Base-by-base conservation (phyloP, 2,888 invertebrate genomes). In the Phanerotoma sp. region DNA sequence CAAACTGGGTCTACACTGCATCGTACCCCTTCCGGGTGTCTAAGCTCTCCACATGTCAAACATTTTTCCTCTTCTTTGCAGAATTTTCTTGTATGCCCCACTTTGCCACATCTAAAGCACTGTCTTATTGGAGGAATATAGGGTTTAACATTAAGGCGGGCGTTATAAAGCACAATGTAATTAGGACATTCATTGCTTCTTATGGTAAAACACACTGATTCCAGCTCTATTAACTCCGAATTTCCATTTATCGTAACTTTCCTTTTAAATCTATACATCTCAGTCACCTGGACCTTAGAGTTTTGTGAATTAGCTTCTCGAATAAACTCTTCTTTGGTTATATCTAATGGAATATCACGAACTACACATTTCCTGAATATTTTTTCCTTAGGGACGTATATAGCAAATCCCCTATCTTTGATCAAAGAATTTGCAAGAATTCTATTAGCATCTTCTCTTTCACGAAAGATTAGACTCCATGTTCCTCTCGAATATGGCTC, bases 71-170 rank as follows among this genome's bases (percentile, higher is more conserved):
- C 7, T 6, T 42, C 25, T n/a, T 42, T 25, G 22, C 42, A 79
- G 78, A 56, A 76, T 72, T 54, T 70, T 71, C 1, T 80, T 80
- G 21, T 66, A 65, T 55, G 64, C 67, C 4, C 76, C 60, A 15
- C 70, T 54, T 45, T 75, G 68, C 70, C 77, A 82, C 42, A 28
- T 42, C 22, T 42, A n/a, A 21, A 42, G 11, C 42, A 42, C 22
- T 28, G 15, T 21, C 42, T 18, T 11, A 15, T 15, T 3, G 22
- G 15, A 10, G 42, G 42, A 11, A 42, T 42, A 10, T 11, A 42
- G 0, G 48, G 33, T 16, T 7, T 38, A 4, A 38, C 38, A 16
- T 16, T 38, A 4, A 18, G 5, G 3, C 16, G 15, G 4, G 38
- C 18, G 15, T 10, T 38, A 18, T 10, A 16, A 16, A 16, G 10